Conservation (phyloP, 2,113 vertebrate genomes). For the Myanophis thanlyinensis region DNA sequence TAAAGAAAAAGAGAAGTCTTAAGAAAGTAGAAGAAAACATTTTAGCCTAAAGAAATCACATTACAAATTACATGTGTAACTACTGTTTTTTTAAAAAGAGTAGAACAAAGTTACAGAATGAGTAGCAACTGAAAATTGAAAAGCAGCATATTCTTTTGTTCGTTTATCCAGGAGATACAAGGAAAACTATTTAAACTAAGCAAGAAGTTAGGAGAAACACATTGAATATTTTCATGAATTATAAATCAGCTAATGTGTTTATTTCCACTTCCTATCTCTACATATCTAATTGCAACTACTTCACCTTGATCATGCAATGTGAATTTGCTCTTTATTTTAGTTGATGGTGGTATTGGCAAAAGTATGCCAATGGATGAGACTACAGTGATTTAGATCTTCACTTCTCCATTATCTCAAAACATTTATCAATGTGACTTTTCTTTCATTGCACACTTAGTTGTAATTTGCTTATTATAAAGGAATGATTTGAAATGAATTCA, state of each 20-base stretch:
- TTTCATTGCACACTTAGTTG: background rate
- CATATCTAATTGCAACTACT: background rate
- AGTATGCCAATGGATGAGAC: background rate
- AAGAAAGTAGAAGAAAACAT: slow-evolving; percentile 5
- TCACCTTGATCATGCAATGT: background rate
- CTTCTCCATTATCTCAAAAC: background rate
- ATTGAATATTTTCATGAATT: background rate
- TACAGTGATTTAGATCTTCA: background rate
- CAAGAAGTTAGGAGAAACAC: background rate
- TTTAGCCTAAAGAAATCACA: background rate
- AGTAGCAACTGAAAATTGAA: background rate
- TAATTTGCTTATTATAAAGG: background rate
- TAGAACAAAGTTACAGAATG: background rate
- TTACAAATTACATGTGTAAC: background rate
- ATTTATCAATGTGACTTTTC: background rate
- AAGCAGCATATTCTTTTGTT: background rate
- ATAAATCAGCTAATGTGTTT: background rate
- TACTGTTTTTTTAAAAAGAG: background rate
- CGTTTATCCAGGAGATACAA: background rate
- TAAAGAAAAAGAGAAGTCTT: background rate
- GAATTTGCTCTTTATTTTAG: background rate
- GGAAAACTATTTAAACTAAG: background rate
- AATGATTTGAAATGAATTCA: background rate
- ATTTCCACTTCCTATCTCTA: background rate
- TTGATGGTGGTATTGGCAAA: background rate